Conservation (phyloP, 2,797 vertebrate species). For the Thunnus albacares region DNA sequence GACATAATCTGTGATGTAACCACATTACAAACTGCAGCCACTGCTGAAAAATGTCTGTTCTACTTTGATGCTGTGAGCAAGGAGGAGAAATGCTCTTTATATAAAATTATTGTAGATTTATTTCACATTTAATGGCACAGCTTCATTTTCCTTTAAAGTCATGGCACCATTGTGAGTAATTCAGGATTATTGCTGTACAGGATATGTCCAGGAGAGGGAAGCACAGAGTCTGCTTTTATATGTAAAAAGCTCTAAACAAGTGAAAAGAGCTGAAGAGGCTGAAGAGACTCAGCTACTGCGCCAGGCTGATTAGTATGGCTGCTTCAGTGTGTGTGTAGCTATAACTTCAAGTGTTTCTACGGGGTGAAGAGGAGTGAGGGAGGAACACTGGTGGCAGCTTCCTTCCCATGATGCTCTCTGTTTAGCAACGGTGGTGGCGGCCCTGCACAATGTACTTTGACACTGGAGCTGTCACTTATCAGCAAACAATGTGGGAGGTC, state of each 20-base stretch:
- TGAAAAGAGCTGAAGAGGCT: constrained; percentile 16
- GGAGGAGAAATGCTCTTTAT: background rate
- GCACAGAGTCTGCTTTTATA: constrained; percentile 17
- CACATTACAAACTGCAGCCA: background rate
- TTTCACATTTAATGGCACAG: too few species aligned
- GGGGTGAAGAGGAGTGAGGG: constrained; percentile 17
- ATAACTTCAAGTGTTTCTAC: constrained; percentile 66
- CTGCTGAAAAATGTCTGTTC: background rate
- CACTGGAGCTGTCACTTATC: constrained; percentile 31
- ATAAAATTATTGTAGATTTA: too few species aligned
- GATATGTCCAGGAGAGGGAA: constrained; percentile 61
- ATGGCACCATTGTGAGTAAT: background rate
- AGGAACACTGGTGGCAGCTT: constrained; percentile 31
- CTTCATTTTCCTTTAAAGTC: background rate
- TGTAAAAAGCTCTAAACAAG: background rate
- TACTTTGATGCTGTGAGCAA: background rate
- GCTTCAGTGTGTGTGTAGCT: constrained; percentile 34
- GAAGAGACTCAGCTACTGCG: constrained; percentile 1
- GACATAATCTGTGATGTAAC: background rate
- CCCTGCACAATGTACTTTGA: constrained; percentile 19
- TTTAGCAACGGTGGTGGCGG: constrained; percentile 40
- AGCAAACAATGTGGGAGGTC: constrained; percentile 52
- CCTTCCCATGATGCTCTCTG: constrained; percentile 64
- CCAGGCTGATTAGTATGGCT: constrained; percentile 34
- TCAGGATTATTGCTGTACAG: background rate